A percentile compares a stretch with the other conserved stretches of the same genome.
These are phyloP conservation scores for Podabrus alpinus DNA, from an alignment of 2,888 invertebrate species.

Conservation along the genomic window DNA sequence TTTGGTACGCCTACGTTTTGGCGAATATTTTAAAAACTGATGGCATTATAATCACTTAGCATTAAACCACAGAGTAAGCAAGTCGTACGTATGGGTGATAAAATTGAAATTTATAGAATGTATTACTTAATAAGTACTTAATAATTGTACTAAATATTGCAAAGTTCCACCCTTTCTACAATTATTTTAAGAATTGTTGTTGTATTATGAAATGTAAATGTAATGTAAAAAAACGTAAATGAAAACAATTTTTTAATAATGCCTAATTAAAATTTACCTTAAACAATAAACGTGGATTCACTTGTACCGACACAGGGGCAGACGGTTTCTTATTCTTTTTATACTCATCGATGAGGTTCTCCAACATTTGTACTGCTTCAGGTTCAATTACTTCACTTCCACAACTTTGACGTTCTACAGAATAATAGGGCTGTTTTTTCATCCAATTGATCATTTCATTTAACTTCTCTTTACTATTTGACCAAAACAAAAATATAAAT, in stretches of 20 bases:
- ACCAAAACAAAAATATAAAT: not conserved
- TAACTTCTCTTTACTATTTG: slow-evolving; percentile 58
- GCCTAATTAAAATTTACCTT: slow-evolving; percentile 59
- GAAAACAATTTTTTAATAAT: no score
- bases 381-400: slow-evolving; percentile 75
- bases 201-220: not conserved
- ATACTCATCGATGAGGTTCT: slow-evolving; percentile 56
- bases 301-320: slow-evolving; percentile 61
- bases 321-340: slow-evolving; percentile 19
- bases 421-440: slow-evolving; percentile 68
- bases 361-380: slow-evolving; percentile 62
- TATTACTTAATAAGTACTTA: no score
- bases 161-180: no score
- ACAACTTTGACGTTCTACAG: slow-evolving; percentile 67
- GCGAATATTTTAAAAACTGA: no score
- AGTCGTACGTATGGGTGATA: no score
- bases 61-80: no score
- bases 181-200: no score
- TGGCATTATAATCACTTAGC: no score
- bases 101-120: no score
- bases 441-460: slow-evolving; percentile 67
- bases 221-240: no score
- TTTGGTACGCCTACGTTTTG: no score
- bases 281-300: slow-evolving; percentile 78
- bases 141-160: no score